Evolutionary conservation across 2,113 vertebrate genomes (phyloP).

Genomic region (Hydrolagus affinis): DNA sequence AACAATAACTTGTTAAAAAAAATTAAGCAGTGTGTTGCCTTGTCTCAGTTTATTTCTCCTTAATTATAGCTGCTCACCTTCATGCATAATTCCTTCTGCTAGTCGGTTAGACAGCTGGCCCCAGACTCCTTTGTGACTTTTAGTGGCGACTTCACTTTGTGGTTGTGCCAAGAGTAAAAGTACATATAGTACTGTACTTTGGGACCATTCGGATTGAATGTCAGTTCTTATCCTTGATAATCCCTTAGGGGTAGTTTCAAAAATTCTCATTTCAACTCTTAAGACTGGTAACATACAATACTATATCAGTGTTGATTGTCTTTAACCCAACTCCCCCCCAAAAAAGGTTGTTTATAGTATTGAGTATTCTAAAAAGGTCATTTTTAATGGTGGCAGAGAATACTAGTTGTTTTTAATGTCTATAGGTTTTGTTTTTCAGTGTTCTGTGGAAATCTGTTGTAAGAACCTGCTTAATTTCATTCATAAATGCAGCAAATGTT

Average conservation of each 20-base stretch:
- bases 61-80: not conserved
- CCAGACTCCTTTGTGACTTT: constrained; percentile 4
- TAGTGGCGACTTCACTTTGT: not conserved
- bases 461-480: too few species aligned
- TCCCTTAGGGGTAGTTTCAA: not conserved
- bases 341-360: too few species aligned
- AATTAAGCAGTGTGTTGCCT: not conserved
- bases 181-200: not conserved
- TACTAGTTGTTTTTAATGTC: too few species aligned
- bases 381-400: too few species aligned
- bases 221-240: not conserved
- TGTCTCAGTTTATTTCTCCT: not conserved
- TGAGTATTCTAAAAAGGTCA: too few species aligned
- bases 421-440: too few species aligned
- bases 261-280: not conserved
- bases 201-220: not conserved
- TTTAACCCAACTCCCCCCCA: too few species aligned
- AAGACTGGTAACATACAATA: too few species aligned
- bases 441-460: too few species aligned
- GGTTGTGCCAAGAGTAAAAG: not conserved
- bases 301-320: too few species aligned
- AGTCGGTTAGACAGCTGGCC: not conserved
- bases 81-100: constrained; percentile 11
- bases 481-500: too few species aligned
- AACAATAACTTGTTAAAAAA: too few species aligned